phyloP scores from a whole-genome alignment of 2,888 invertebrate species.

The Elysia crispata region DNA sequence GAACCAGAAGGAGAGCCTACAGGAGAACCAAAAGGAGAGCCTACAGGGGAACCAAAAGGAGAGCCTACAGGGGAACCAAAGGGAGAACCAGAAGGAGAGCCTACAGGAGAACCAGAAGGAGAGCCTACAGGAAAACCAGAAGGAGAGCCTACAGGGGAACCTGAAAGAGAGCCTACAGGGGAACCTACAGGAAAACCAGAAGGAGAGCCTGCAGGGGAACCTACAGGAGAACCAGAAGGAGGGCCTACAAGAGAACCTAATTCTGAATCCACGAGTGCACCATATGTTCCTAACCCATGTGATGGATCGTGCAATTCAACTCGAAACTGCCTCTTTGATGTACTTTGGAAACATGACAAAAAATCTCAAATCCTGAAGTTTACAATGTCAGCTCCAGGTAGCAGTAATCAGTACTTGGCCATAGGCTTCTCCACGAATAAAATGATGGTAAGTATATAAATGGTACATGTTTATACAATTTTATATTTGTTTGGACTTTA shows the following conservation, averaged over 20 bases:
- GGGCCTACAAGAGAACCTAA: conserved; percentile 56
- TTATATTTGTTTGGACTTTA: too few species aligned
- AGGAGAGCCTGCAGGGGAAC: background rate
- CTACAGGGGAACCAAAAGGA: background rate
- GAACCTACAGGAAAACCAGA: too few species aligned
- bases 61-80: background rate
- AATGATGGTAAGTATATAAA: conserved; percentile 55
- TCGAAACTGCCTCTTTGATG: conserved; percentile 48
- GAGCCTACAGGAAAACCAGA: conserved; percentile 23
- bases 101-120: background rate
- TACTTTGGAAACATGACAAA: conserved; percentile 55
- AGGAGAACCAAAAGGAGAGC: background rate
- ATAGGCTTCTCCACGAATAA: conserved; percentile 59
- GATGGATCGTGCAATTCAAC: conserved; percentile 12
- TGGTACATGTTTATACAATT: too few species aligned
- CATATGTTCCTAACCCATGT: conserved; percentile 17
- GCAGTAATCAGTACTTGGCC: conserved; percentile 54
- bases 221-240: conserved; percentile 41
- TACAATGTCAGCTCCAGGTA: conserved; percentile 53
- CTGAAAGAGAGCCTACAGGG: too few species aligned
- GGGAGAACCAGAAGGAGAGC: background rate
- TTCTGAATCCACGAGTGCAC: conserved; percentile 31
- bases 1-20: background rate
- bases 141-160: conserved; percentile 33
- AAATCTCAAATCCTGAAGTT: conserved; percentile 51